Evolutionary conservation across 1,140 invertebrate genomes (phyloP).

Genomic region (Rhysida immarginata): DNA sequence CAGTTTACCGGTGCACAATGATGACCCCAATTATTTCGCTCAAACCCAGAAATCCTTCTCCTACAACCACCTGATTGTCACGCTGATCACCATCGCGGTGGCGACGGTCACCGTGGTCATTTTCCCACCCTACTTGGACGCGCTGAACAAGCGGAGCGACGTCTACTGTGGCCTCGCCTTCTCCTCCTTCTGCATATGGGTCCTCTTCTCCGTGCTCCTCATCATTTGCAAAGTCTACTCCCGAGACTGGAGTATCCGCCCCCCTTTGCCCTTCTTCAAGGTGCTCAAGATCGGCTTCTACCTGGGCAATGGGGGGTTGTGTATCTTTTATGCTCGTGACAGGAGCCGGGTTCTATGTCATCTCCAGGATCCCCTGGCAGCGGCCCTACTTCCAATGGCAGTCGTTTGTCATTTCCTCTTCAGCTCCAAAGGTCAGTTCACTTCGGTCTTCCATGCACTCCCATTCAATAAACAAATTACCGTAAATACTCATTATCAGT

Average conservation of each 20-base stretch:
- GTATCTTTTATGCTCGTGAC: slow-evolving; percentile 3
- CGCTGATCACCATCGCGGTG: not conserved
- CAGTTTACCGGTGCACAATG: not conserved
- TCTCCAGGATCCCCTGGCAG: slow-evolving; percentile 9
- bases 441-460: too few species aligned
- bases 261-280: not conserved
- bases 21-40: not conserved
- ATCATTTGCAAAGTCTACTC: not conserved
- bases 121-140: slow-evolving; percentile 2
- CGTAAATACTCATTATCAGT: too few species aligned
- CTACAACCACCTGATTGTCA: not conserved
- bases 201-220: not conserved
- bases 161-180: slow-evolving; percentile 2
- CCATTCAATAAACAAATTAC: too few species aligned
- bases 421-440: slow-evolving; percentile 5
- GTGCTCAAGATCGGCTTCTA: not conserved
- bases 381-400: not conserved
- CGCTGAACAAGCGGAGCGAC: not conserved
- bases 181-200: not conserved
- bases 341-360: slow-evolving; percentile 7
- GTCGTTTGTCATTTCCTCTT: slow-evolving; percentile 7
- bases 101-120: not conserved
- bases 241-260: not conserved
- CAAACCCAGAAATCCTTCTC: not conserved
- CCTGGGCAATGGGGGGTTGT: not conserved